Evolutionary conservation across 2,113 vertebrate species (phyloP), one percentile per base, ranked within the genome.

Genomic region (Zeus faber): DNA sequence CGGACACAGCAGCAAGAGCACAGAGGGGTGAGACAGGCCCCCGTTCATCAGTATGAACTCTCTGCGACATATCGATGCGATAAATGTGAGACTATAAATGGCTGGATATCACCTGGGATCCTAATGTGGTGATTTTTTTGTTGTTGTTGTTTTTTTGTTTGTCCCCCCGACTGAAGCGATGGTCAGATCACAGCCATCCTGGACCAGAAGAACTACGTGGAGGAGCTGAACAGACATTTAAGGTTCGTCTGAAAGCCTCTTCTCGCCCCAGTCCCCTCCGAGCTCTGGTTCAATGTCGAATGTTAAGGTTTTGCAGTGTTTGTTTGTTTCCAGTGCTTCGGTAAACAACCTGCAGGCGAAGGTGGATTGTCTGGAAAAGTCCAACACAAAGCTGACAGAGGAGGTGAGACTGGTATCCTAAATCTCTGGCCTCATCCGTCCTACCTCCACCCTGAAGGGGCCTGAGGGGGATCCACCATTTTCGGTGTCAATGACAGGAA

Each of bases 201-300:
- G 49, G 97, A 99, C 68, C 97, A 99, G 91, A 99, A 99, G 83
- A 99, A 99, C 81, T 99, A 99, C 7, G 95, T 99, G 10, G 97
- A 99, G 80, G 97, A 99, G 74, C 93, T 99, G 44, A 99, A 99
- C 67, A 94, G 97, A 89, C 97, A 99, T 78, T 85, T 98, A 67
- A 98, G 95, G 97, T 97, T 86, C 0, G 67, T 67, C n/a, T 0
- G 2, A 18, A 8, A 0, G 2, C 18, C 8, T 3, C 50, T 58
- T 5, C 21, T 25, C 22, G 31, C 1, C 31, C 6, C 5, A 49
- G 9, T 29, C 46, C 18, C 20, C 44, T 13, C 35, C 10, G 37
- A 11, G 8, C n/a, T n/a, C n/a, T n/a, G 8, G 4, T 13, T 9
- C 35, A 11, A 9, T 37, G 4, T 4, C 25, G 10, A 3, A 11